Evolutionary conservation across 2,113 vertebrate genomes (phyloP), one percentile per base, ranked within the genome.

Genomic region (Chloropsis hardwickii): DNA sequence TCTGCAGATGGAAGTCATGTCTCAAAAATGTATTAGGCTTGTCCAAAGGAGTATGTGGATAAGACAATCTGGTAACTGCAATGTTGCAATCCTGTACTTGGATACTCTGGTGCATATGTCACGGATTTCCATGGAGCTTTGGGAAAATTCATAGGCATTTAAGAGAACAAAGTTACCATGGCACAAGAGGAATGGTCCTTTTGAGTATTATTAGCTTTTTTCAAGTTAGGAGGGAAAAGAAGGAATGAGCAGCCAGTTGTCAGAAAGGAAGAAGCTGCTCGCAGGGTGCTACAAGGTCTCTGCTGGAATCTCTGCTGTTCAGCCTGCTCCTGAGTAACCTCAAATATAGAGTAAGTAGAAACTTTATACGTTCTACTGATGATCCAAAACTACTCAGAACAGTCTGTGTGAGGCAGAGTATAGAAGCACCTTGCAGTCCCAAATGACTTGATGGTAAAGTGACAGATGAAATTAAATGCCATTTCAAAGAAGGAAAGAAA

Each of bases 1-100:
- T 67, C 71, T 81, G 56, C 86, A 93, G 71, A 70, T 90, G 58
- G 50, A 93, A 88, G 67, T 96, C 81, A 86, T 18, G 76, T 77
- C 62, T 92, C 88, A 93, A 88, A 93, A 95, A 93, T 83, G 42
- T 50, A 18, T 77, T 57, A 65, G 19, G 27, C 16, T 92, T 82
- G 37, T 90, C 88, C 84, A 62, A 88, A 95, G 54, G 62, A 95
- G 58, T 16, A 33, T 6, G 58, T 57, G 71, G 58, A 47, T 79
- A 72, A 91, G 40, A 76, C 19, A 37, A 88, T 62, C 66, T 69
- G n/a, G 48, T 79, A 85, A 84, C 61, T 40, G 25, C 3, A 4
- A 53, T 35, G 53, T 47, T 91, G 62, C 40, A 93, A 48, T 57
- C 71, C 78, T 60, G 17, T 35, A 35, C 64, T 61, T 72, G 54